phyloP scores from a whole-genome alignment of 2,797 vertebrate species.

The Dromococcyx pavoninus region DNA sequence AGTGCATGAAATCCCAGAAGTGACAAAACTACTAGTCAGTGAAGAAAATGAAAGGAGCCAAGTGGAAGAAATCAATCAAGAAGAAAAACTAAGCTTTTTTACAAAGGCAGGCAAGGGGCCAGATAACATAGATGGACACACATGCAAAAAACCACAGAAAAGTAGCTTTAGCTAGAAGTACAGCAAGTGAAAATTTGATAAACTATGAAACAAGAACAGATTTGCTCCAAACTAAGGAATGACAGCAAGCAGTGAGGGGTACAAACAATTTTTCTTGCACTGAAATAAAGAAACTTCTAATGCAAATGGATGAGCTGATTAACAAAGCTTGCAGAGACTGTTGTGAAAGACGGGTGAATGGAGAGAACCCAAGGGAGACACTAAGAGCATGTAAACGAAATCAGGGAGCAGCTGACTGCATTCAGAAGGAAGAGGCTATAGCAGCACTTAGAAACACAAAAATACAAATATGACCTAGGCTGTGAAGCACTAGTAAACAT shows the following conservation, averaged over 20 bases:
- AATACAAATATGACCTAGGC: slow-evolving; percentile 48
- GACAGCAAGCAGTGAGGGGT: slow-evolving; percentile 25
- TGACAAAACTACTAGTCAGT: slow-evolving; percentile 66
- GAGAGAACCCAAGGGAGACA: slow-evolving; percentile 66
- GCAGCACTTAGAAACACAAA: slow-evolving; percentile 54
- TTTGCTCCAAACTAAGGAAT: not conserved
- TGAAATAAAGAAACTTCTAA: slow-evolving; percentile 3
- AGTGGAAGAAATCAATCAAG: slow-evolving; percentile 72
- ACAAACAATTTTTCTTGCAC: slow-evolving; percentile 43
- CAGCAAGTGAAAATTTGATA: not conserved
- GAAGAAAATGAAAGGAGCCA: slow-evolving; percentile 66
- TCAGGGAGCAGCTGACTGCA: slow-evolving; percentile 67
- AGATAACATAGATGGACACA: slow-evolving; percentile 22
- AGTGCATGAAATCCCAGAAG: slow-evolving; percentile 71
- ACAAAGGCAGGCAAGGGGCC: slow-evolving; percentile 44
- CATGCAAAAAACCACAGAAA: not conserved
- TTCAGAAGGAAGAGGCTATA: slow-evolving; percentile 45
- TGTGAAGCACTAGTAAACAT: slow-evolving; percentile 45
- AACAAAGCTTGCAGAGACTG: slow-evolving; percentile 65
- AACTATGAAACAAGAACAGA: not conserved
- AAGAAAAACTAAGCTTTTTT: slow-evolving; percentile 49
- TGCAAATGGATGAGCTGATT: slow-evolving; percentile 70
- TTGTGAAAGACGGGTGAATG: slow-evolving; percentile 56
- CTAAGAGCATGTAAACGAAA: slow-evolving; percentile 67
- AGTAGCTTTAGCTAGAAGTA: not conserved